Base-by-base conservation (phyloP, 1,140 invertebrate genomes). In the Portunus trituberculatus region DNA sequence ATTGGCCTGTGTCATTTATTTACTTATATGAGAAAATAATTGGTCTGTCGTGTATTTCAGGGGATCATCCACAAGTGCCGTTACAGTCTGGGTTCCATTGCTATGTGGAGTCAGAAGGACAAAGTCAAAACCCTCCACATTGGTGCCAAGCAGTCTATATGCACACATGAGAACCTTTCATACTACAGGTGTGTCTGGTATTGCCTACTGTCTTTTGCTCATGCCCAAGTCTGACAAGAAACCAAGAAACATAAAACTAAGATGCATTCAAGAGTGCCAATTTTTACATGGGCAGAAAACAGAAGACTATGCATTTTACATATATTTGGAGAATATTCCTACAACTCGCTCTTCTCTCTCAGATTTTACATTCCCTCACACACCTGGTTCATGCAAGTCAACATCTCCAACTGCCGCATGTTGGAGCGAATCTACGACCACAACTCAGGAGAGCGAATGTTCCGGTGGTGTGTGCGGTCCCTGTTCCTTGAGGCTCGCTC, bases 31-130 rank as follows among this genome's bases (percentile, higher is more conserved):
- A 59, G 20, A 59, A 20, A 59, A 59, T 94, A 67, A 59, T 39
- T 39, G 39, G 39, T 39, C 39, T 39, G 39, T 39, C 1, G 6
- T 59, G 52, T 59, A 20, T 95, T 96, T 0, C 91, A 97, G 97
- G 97, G 96, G 8, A 95, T 97, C 32, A 96, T 96, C 96, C 97
- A 97, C 91, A 97, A 97, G 96, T 97, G 96, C 96, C 97, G 97
- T 52, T 98, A 97, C 94, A 97, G 97, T 96, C 96, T 98, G 94
- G 97, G 97, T 46, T 97, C 97, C n/a, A 97, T 97, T 82, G 97
- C 97, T 31, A 95, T 97, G 84, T 98, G 97, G 97, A 97, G 96
- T 82, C 97, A 97, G 96, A 96, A 96, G 29, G 93, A 93, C 8
- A 84, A 90, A 12, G 76, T 96, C 1, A 87, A 94, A 39, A 96